Conservation (phyloP, 1,140 invertebrate genomes). For the Drosophila serrata region DNA sequence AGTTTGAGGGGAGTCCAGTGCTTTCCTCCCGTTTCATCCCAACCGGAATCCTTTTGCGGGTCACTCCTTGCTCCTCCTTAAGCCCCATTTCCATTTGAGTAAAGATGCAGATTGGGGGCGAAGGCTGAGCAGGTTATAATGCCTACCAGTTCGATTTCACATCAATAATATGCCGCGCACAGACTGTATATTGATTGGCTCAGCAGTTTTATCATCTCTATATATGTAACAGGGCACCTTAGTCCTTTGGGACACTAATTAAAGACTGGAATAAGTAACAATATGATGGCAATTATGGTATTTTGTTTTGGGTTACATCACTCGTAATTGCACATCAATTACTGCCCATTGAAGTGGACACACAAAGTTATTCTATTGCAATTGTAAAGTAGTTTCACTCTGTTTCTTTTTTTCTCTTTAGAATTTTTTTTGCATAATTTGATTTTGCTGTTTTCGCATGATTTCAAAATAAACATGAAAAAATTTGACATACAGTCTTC, state of each 20-base stretch:
- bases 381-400: conserved; percentile 20
- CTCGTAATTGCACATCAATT: conserved; percentile 32
- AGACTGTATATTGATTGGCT: neutral
- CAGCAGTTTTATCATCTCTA: neutral
- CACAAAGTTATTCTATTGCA: conserved; percentile 51
- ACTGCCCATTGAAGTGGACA: conserved; percentile 41
- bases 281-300: neutral
- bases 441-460: conserved; percentile 68
- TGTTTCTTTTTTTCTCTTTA: conserved; percentile 11
- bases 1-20: conserved; percentile 21
- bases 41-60: neutral
- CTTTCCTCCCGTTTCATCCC: neutral
- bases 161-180: conserved; percentile 8
- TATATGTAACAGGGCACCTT: neutral
- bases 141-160: conserved; percentile 3
- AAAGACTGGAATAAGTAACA: neutral
- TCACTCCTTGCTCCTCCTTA: too few relatives aligned
- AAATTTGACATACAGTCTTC: conserved; percentile 39
- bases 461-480: conserved; percentile 68
- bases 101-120: conserved; percentile 1
- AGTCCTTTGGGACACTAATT: neutral
- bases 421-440: conserved; percentile 56
- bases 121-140: neutral
- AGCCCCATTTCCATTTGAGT: neutral
- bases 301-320: neutral